Evolutionary conservation across 2,797 vertebrate species (phyloP).

Genomic region (Onychomys leucogaster): DNA sequence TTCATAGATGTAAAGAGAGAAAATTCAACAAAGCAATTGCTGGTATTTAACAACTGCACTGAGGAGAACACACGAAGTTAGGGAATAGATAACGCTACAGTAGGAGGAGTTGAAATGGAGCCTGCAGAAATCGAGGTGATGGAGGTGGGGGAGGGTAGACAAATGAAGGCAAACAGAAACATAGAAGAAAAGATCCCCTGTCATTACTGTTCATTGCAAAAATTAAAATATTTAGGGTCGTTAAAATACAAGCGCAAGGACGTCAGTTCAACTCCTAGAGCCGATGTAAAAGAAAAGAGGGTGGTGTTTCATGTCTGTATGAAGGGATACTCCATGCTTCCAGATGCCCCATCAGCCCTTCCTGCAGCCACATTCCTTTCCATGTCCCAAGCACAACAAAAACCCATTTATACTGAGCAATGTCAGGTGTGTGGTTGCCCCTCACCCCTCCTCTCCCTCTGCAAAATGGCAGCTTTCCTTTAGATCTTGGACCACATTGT

Average conservation of each 20-base stretch:
- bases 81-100: not conserved
- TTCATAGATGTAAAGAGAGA: not conserved
- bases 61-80: not conserved
- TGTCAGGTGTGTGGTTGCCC: not conserved
- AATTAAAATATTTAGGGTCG: not conserved
- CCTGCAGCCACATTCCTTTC: not conserved
- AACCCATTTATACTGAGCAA: not conserved
- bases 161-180: not conserved
- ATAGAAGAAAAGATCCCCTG: not conserved
- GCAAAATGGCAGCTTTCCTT: not conserved
- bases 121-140: not conserved
- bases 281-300: not conserved
- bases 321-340: not conserved
- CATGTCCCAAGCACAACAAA: not conserved
- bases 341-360: not conserved
- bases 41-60: not conserved
- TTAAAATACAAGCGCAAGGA: not conserved
- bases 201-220: not conserved
- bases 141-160: not conserved
- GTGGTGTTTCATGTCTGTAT: not conserved
- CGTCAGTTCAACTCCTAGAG: not conserved
- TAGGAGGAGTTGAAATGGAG: not conserved
- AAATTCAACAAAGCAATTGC: constrained; percentile 9
- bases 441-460: not conserved
- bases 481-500: not conserved